phyloP scores from a whole-genome alignment of 2,888 invertebrate species.

The Drosophila nr. perissopoda region DNA sequence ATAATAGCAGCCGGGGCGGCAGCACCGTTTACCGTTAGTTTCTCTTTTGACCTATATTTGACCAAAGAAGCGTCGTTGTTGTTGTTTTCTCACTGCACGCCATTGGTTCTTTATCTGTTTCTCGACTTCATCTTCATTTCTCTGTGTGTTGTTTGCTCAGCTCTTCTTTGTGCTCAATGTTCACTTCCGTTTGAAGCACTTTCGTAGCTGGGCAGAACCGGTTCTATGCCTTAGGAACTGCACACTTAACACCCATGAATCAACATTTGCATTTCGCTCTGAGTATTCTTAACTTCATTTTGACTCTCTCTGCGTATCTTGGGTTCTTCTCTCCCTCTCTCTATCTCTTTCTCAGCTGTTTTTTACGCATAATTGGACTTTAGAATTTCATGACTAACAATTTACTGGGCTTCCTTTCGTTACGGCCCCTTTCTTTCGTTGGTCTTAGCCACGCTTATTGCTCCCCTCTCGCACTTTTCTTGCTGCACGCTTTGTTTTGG shows the following conservation, averaged over 20 bases:
- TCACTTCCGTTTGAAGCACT: constrained; percentile 74
- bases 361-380: constrained; percentile 41
- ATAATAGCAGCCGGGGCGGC: constrained; percentile 15
- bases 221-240: constrained; percentile 67
- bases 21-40: constrained; percentile 80
- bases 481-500: constrained; percentile 46
- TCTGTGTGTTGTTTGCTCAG: constrained; percentile 1
- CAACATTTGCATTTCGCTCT: constrained; percentile 47
- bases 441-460: constrained; percentile 37
- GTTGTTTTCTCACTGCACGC: constrained; percentile 46
- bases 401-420: constrained; percentile 51
- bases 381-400: constrained; percentile 43
- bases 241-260: constrained; percentile 42
- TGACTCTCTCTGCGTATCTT: not conserved
- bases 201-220: constrained; percentile 66
- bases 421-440: constrained; percentile 60
- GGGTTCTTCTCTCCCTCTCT: constrained; percentile 17
- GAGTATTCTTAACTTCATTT: constrained; percentile 18
- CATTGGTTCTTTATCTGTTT: constrained; percentile 56
- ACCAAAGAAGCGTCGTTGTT: constrained; percentile 42
- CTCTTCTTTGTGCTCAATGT: constrained; percentile 24
- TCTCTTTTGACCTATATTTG: constrained; percentile 84
- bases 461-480: constrained; percentile 5
- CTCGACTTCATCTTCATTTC: constrained; percentile 32
- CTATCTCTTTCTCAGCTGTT: constrained; percentile 6